Conservation (phyloP, 2,113 vertebrate genomes). For the Elaphurus davidianus region DNA sequence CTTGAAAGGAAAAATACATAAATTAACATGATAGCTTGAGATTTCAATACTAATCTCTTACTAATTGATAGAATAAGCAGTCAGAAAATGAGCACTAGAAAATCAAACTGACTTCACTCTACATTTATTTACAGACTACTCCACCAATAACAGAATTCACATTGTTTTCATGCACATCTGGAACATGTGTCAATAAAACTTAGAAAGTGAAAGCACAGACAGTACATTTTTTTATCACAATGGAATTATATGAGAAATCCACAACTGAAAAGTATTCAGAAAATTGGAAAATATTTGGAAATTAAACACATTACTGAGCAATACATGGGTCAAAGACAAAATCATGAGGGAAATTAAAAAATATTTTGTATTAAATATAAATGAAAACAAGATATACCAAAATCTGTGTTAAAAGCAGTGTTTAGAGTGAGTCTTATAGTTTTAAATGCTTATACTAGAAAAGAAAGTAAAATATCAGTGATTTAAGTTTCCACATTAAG, state of each 20-base stretch:
- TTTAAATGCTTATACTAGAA: slow-evolving; percentile 8
- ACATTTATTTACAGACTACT: background rate
- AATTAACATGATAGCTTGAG: background rate
- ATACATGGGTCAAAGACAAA: background rate
- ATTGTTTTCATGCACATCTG: background rate
- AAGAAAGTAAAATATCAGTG: background rate
- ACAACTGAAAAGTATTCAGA: background rate
- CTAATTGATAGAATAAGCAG: background rate
- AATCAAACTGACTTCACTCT: background rate
- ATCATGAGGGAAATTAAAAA: background rate
- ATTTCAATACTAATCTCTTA: background rate
- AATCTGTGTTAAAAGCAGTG: background rate
- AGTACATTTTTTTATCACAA: background rate
- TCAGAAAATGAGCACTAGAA: background rate
- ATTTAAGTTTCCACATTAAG: background rate
- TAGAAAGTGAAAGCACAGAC: background rate
- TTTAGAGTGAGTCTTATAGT: background rate
- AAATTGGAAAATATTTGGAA: background rate
- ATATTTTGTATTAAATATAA: background rate
- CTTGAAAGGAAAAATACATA: background rate
- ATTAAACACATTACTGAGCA: background rate
- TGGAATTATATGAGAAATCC: background rate
- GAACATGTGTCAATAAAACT: background rate
- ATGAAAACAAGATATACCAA: background rate
- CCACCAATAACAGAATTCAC: background rate